A percentile compares a stretch with the other conserved stretches of the same genome.
Conservation (phyloP, 1,140 invertebrate species). For the Harpegnathos saltator region DNA sequence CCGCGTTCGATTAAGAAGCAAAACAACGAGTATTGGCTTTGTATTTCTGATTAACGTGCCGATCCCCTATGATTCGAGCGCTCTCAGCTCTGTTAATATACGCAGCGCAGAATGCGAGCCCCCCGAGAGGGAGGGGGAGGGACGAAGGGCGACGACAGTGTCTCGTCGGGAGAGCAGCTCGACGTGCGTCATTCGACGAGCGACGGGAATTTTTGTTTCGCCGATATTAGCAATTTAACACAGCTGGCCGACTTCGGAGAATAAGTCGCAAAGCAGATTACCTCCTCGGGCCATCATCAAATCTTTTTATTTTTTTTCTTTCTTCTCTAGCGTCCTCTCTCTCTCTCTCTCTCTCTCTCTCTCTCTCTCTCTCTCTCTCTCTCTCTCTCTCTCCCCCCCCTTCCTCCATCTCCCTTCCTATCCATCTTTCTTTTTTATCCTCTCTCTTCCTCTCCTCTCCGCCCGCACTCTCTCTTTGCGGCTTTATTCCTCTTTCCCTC, state of each 20-base stretch:
- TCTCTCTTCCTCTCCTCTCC: neutral
- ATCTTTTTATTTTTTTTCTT: constrained; percentile 58
- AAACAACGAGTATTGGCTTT: constrained; percentile 41
- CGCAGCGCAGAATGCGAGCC: neutral
- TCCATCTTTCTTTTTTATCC: too few relatives aligned
- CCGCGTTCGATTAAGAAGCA: constrained; percentile 47
- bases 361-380: constrained; percentile 18
- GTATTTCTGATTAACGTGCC: constrained; percentile 47
- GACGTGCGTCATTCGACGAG: constrained; percentile 41
- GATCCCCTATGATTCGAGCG: neutral
- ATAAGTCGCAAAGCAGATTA: constrained; percentile 64
- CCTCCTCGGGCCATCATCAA: constrained; percentile 22
- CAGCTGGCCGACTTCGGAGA: constrained; percentile 40
- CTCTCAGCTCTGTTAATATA: constrained; percentile 33
- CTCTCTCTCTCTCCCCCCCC: neutral
- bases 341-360: neutral
- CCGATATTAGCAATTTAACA: constrained; percentile 71
- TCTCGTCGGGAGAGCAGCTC: constrained; percentile 5
- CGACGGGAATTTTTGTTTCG: constrained; percentile 64
- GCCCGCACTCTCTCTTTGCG: too few relatives aligned
- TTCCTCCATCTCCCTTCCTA: too few relatives aligned
- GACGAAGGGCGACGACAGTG: neutral
- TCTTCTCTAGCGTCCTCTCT: neutral
- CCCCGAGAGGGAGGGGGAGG: neutral
- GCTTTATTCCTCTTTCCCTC: constrained; percentile 17